Evolutionary conservation across 1,140 invertebrate genomes (phyloP).

Genomic region (Penaeus indicus): DNA sequence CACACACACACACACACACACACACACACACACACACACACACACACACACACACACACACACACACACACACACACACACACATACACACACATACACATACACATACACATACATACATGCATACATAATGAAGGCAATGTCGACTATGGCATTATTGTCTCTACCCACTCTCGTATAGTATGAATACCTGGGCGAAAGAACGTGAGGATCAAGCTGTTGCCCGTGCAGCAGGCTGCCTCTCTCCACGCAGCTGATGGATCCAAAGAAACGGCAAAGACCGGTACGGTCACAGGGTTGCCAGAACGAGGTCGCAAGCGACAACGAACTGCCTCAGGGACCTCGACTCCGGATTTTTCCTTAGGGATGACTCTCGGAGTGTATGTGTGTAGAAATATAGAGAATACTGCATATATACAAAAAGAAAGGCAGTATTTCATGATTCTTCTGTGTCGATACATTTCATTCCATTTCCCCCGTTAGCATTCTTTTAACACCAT

Average conservation of each 20-base stretch:
- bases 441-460: neutral
- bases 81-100: conserved; percentile 19
- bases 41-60: neutral
- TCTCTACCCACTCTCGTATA: too few species aligned
- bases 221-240: too few species aligned
- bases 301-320: too few species aligned
- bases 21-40: conserved; percentile 21
- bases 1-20: conserved; percentile 20
- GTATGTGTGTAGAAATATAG: neutral
- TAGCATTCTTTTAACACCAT: neutral
- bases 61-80: conserved; percentile 23
- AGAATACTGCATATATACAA: neutral
- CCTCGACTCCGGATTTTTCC: too few species aligned
- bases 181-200: too few species aligned
- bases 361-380: neutral
- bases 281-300: too few species aligned
- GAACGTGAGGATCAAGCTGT: too few species aligned
- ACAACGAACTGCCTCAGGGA: too few species aligned
- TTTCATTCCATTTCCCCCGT: neutral
- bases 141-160: neutral
- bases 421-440: neutral
- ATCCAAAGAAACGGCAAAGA: too few species aligned
- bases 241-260: too few species aligned
- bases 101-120: conserved; percentile 14
- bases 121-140: conserved; percentile 5